These are phyloP conservation scores for Chaetops frenatus DNA, from an alignment of 2,113 vertebrate species.

Conservation along the genomic window DNA sequence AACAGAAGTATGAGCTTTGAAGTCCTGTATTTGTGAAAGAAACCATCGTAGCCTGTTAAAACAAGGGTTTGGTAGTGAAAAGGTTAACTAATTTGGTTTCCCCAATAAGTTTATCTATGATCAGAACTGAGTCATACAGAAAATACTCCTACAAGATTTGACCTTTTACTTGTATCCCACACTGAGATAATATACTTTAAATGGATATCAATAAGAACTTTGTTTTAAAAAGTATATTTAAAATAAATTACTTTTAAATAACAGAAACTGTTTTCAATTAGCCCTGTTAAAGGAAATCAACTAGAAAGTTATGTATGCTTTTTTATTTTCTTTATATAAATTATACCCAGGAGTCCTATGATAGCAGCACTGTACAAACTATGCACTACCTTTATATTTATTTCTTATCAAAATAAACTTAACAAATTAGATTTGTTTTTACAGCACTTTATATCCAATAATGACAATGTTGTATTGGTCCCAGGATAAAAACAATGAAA, in stretches of 20 bases:
- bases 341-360: conserved; percentile 65
- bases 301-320: conserved; percentile 65
- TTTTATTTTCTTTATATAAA: conserved; percentile 70
- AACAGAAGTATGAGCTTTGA: conserved; percentile 26
- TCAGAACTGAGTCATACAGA: conserved; percentile 78
- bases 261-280: conserved; percentile 75
- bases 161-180: conserved; percentile 78
- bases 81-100: conserved; percentile 75
- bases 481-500: conserved; percentile 65
- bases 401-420: conserved; percentile 71
- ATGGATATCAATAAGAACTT: conserved; percentile 71
- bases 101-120: conserved; percentile 71
- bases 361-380: conserved; percentile 56
- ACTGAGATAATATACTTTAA: conserved; percentile 74
- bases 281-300: conserved; percentile 60
- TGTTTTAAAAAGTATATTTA: conserved; percentile 71
- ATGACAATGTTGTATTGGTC: conserved; percentile 60
- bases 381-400: conserved; percentile 66
- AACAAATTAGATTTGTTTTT: conserved; percentile 68
- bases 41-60: neutral
- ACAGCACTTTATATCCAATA: conserved; percentile 66
- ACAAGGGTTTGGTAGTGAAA: conserved; percentile 48
- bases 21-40: conserved; percentile 11
- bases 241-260: conserved; percentile 74
- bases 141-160: conserved; percentile 75